Conservation (phyloP, 2,797 vertebrate genomes). For the Helicolenus hilgendorfi region DNA sequence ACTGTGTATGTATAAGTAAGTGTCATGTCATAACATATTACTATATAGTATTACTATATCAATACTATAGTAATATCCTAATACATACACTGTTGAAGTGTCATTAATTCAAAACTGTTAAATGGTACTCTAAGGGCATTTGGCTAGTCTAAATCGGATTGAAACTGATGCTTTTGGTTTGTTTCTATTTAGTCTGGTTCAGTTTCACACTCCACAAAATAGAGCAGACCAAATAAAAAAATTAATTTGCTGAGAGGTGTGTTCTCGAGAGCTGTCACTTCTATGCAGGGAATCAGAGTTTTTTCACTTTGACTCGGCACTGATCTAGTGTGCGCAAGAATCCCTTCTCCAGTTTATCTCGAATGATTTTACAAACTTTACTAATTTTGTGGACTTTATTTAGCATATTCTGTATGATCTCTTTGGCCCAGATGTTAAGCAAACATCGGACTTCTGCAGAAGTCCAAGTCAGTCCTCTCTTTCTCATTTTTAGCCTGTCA, state of each 20-base stretch:
- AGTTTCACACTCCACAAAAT: not conserved
- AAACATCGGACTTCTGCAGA: not conserved
- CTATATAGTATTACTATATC: not conserved
- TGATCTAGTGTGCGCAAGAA: not conserved
- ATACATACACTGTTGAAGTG: not conserved
- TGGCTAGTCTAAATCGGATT: not conserved
- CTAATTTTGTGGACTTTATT: too few species aligned
- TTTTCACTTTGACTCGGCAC: not conserved
- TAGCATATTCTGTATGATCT: not conserved
- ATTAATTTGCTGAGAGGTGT: not conserved
- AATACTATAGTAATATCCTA: not conserved
- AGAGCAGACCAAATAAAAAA: not conserved
- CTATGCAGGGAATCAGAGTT: rapidly evolving
- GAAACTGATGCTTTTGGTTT: not conserved
- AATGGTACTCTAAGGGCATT: not conserved
- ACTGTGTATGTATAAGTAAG: not conserved
- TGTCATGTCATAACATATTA: not conserved
- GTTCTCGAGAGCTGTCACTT: not conserved
- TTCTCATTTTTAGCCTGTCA: not conserved
- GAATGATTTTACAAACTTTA: too few species aligned
- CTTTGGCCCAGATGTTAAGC: not conserved
- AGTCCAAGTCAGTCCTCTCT: not conserved
- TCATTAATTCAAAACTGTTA: not conserved
- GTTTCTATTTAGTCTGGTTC: not conserved
- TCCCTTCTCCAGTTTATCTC: not conserved